Evolutionary conservation across 1,140 invertebrate genomes (phyloP), one percentile per base, ranked within the genome.

Genomic region (Drosophila littoralis): DNA sequence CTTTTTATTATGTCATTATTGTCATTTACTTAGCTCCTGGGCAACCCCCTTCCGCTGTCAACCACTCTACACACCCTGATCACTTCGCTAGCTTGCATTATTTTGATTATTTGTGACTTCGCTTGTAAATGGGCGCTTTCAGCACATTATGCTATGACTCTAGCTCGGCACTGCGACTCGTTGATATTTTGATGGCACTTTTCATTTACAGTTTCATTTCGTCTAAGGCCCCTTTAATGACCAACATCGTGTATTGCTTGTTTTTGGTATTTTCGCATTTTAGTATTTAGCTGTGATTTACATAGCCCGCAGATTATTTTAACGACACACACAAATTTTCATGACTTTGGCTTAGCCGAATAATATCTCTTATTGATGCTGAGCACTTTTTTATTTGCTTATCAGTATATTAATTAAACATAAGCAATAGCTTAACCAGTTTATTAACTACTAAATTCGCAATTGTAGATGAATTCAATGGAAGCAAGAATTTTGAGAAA

Each of bases 1-100:
- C 76, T 80, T 79, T 89, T 89, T 89, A 89, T 89, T 89, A 83
- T 89, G 84, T 89, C 84, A 90, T 89, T 89, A 89, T 89, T 89
- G 84, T 76, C 84, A 89, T 89, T 86, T 89, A 79, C 84, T 89
- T 68, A 57, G 69, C 69, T 68, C 43, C 52, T 60, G 48, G 50
- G 66, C 72, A 57, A 17, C 8, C 42, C 50, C 45, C 40, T 42
- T 7, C 10, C 43, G 46, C 12, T 12, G 12, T n/a, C 13, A 36
- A 6, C 13, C 36, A n/a, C 5, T 13, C 10, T 43, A 38, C 15
- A 10, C 13, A 48, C 43, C 35, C 59, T 42, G 63, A 61, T 77
- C 70, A 55, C 52, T 71, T 45, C 52, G 40, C 46, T 65, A 36
- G 60, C 79, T 69, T 68, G 70, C 74, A 84, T 89, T 89, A 84